These are phyloP conservation scores for Linnaemya tessellans DNA, from an alignment of 2,888 invertebrate species.

Conservation along the genomic window DNA sequence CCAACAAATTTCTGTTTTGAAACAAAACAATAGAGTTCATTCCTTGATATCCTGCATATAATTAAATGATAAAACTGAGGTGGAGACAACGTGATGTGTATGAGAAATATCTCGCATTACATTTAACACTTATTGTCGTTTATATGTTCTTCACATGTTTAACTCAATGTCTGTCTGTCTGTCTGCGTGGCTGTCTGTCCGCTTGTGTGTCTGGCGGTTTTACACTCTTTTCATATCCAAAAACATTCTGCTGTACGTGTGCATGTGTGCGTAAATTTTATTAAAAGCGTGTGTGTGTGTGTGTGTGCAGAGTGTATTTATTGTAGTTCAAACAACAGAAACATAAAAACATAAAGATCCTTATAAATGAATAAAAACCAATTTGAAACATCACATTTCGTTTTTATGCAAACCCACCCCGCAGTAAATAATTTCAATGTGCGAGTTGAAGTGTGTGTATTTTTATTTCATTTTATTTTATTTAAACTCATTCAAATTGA, in stretches of 20 bases:
- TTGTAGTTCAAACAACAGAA: conserved; percentile 44
- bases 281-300: neutral
- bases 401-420: conserved; percentile 60
- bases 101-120: conserved; percentile 67
- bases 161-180: conserved; percentile 1
- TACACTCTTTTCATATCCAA: conserved; percentile 14
- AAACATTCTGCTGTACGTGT: conserved; percentile 5
- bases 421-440: conserved; percentile 30
- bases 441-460: conserved; percentile 1
- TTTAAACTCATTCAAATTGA: conserved; percentile 71
- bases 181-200: neutral
- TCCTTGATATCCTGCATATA: conserved; percentile 53
- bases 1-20: neutral
- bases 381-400: conserved; percentile 68
- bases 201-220: conserved; percentile 20
- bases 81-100: conserved; percentile 32
- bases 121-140: conserved; percentile 70
- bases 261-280: neutral
- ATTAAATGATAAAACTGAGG: conserved; percentile 54
- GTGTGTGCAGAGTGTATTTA: conserved; percentile 16
- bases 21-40: conserved; percentile 28
- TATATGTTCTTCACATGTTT: conserved; percentile 37
- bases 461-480: conserved; percentile 41
- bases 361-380: conserved; percentile 68
- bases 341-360: conserved; percentile 50